Evolutionary conservation across 2,113 vertebrate species (phyloP).

Genomic region (Hiodon tergisus): DNA sequence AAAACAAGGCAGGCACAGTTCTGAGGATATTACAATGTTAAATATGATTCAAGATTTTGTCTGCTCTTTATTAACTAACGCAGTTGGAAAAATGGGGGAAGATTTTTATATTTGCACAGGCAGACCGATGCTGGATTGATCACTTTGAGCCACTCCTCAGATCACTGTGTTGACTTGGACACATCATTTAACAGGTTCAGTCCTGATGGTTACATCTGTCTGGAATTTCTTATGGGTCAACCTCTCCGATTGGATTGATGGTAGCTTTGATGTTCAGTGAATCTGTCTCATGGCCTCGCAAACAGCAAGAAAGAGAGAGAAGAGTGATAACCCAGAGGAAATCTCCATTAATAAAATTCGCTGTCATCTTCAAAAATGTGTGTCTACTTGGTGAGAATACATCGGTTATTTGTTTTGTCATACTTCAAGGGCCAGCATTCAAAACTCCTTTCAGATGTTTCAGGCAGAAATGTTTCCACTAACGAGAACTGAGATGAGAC

Average conservation of each 20-base stretch:
- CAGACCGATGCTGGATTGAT: not conserved
- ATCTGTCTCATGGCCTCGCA: not conserved
- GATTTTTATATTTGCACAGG: not conserved
- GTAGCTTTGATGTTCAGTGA: constrained; percentile 14
- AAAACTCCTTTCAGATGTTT: constrained; percentile 7
- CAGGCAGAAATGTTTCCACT: not conserved
- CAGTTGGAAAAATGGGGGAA: too few species aligned
- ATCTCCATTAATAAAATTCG: constrained; percentile 16
- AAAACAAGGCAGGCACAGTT: too few species aligned
- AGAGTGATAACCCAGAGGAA: not conserved
- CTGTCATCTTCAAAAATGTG: constrained; percentile 12
- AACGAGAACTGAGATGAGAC: not conserved
- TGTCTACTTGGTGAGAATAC: constrained; percentile 5
- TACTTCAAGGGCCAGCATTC: not conserved
- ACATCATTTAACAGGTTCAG: not conserved
- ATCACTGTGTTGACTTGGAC: not conserved
- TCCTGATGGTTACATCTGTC: not conserved
- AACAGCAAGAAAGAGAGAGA: not conserved
- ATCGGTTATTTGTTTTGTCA: constrained; percentile 11
- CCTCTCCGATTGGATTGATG: not conserved
- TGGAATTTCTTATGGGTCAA: not conserved
- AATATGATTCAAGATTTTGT: not conserved
- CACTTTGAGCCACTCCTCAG: not conserved
- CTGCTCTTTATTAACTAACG: not conserved
- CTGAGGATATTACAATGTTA: too few species aligned